phyloP scores from a whole-genome alignment of 2,888 invertebrate genomes.

The Acholoe squamosa region DNA sequence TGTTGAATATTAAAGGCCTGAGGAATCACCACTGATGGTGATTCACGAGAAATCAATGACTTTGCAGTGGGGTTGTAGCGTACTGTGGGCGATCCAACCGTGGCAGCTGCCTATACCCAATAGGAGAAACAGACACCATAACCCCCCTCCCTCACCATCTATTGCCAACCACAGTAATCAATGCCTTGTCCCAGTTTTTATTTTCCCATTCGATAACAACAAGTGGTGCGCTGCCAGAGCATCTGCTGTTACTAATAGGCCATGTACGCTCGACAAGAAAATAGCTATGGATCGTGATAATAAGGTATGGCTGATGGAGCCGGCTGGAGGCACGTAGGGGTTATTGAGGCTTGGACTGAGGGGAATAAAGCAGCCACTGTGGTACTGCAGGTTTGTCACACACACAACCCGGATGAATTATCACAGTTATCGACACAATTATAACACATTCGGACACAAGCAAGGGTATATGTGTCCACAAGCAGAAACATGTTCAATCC shows the following conservation, averaged over 20 bases:
- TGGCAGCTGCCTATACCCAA: slow-evolving; percentile 33
- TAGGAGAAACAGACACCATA: slow-evolving; percentile 25
- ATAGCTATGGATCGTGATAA: slow-evolving; percentile 48
- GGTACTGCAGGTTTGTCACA: neutral
- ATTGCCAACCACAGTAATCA: slow-evolving; percentile 20
- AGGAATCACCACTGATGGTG: neutral
- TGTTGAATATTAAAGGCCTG: slow-evolving; percentile 43
- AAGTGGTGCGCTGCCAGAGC: slow-evolving; percentile 52
- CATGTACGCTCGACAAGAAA: slow-evolving; percentile 29
- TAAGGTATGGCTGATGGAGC: neutral
- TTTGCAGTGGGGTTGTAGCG: neutral
- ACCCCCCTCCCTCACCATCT: neutral
- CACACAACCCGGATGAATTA: neutral
- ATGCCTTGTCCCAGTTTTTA: slow-evolving; percentile 57
- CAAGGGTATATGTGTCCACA: neutral
- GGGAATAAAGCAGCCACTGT: slow-evolving; percentile 10
- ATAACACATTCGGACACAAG: neutral
- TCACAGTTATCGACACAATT: slow-evolving; percentile 20
- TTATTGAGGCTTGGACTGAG: slow-evolving; percentile 19
- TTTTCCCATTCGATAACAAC: slow-evolving; percentile 56
- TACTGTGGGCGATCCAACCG: neutral
- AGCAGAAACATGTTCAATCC: slow-evolving; percentile 14
- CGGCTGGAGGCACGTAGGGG: neutral
- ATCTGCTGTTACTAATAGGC: slow-evolving; percentile 47
- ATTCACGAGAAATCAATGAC: slow-evolving; percentile 28